These are phyloP conservation scores for Perca schrenkii DNA, from an alignment of 2,113 vertebrate genomes.

Conservation along the genomic window DNA sequence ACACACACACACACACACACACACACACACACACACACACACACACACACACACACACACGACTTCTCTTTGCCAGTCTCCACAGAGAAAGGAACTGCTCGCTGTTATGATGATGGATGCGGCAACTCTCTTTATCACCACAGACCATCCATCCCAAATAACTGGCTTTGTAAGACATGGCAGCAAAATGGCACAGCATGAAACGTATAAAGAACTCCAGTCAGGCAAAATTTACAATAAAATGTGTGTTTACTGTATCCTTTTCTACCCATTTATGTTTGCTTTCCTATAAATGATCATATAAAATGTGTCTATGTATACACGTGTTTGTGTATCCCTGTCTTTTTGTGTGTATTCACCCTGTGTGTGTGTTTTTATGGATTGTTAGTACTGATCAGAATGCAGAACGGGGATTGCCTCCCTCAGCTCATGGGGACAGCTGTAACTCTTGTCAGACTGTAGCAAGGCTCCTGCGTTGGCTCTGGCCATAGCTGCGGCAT, in stretches of 20 bases:
- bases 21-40: background rate
- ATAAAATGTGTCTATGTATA: background rate
- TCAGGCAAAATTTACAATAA: constrained; percentile 24
- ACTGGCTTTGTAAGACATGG: constrained; percentile 45
- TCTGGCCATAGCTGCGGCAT: constrained; percentile 28
- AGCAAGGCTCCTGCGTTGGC: constrained; percentile 37
- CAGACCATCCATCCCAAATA: constrained; percentile 71
- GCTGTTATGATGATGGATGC: constrained; percentile 69
- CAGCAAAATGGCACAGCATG: constrained; percentile 32
- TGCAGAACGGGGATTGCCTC: constrained; percentile 18
- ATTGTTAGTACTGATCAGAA: constrained; percentile 42
- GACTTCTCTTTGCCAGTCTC: constrained; percentile 31
- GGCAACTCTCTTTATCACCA: constrained; percentile 50
- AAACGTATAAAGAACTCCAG: constrained; percentile 37
- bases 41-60: background rate
- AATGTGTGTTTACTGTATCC: constrained; percentile 14
- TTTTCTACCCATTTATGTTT: background rate
- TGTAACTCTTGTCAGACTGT: constrained; percentile 50
- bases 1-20: background rate
- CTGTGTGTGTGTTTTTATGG: constrained; percentile 33
- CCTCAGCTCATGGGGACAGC: constrained; percentile 12
- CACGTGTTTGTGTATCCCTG: background rate
- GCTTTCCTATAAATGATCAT: background rate
- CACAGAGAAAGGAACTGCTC: constrained; percentile 45
- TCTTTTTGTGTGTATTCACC: background rate